A percentile compares a stretch with the other conserved stretches of the same genome.
phyloP scores from a whole-genome alignment of 53 echinoderm and acorn worm species.

The Holothuria leucospilota region DNA sequence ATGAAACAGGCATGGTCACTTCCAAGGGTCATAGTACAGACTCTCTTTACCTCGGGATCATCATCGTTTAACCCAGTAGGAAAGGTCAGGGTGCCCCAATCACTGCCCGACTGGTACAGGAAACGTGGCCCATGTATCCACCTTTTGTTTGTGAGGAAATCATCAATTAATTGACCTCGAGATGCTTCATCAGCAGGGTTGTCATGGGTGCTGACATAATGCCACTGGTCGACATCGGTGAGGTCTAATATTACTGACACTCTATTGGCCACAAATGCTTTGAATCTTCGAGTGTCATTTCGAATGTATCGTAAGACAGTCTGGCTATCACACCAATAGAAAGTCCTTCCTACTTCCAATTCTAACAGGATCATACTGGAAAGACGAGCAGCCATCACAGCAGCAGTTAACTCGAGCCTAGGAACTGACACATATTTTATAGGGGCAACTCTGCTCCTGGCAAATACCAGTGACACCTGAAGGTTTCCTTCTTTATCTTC shows the following conservation, averaged over 20 bases:
- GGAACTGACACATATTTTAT: constrained; percentile 55
- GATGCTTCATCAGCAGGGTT: constrained; percentile 47
- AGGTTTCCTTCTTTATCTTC: no score
- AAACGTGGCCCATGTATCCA: constrained; percentile 44
- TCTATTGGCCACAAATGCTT: constrained; percentile 47
- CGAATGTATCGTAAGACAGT: constrained; percentile 32
- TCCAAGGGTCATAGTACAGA: not conserved
- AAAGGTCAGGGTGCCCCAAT: not conserved
- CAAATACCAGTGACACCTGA: constrained; percentile 51
- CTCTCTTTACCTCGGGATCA: no score
- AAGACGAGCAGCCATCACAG: constrained; percentile 47
- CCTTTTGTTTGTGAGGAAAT: constrained; percentile 41
- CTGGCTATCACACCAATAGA: constrained; percentile 43
- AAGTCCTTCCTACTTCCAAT: not conserved
- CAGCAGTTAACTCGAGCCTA: constrained; percentile 57
- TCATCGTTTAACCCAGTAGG: not conserved
- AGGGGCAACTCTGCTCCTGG: constrained; percentile 55
- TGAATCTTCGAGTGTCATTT: no score
- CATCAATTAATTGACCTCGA: constrained; percentile 23
- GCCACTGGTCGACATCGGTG: constrained; percentile 12
- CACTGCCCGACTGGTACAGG: not conserved
- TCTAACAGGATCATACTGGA: constrained; percentile 1
- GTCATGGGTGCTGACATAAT: constrained; percentile 3
- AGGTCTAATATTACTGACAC: constrained; percentile 29
- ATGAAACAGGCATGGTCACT: constrained; percentile 10